Evolutionary conservation across 2,888 invertebrate species (phyloP).

Genomic region (Torymus tubicola): DNA sequence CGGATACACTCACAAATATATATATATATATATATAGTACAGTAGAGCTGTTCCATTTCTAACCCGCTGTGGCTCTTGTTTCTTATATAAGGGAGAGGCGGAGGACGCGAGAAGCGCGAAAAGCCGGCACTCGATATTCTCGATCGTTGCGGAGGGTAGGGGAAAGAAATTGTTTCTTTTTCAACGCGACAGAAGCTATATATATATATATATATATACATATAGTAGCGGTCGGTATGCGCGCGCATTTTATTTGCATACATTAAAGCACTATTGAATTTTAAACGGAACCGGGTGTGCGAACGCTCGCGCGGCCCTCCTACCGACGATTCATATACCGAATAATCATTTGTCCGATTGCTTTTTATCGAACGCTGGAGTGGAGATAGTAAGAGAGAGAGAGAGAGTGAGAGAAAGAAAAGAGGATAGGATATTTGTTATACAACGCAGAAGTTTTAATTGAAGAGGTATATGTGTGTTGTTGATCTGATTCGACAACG

Average conservation of each 20-base stretch:
- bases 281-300: slow-evolving; percentile 14
- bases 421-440: neutral
- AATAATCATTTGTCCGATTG: slow-evolving; percentile 10
- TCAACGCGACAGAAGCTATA: neutral
- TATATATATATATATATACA: too few relatives aligned
- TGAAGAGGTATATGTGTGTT: too few relatives aligned
- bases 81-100: neutral
- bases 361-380: neutral
- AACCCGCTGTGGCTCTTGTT: neutral
- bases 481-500: too few relatives aligned
- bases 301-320: too few relatives aligned
- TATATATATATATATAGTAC: too few relatives aligned
- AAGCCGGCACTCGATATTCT: slow-evolving; percentile 34
- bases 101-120: neutral
- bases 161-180: slow-evolving; percentile 28
- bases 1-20: too few relatives aligned
- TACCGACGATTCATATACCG: slow-evolving; percentile 16
- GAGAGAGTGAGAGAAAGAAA: neutral
- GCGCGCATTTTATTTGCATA: slow-evolving; percentile 51
- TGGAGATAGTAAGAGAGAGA: neutral
- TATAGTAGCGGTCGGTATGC: neutral
- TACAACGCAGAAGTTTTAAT: too few relatives aligned
- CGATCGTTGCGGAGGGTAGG: slow-evolving; percentile 9
- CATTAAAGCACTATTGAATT: slow-evolving; percentile 44
- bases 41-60: too few relatives aligned